phyloP scores from a whole-genome alignment of 2,888 invertebrate genomes.

The Marronus borbonicus region DNA sequence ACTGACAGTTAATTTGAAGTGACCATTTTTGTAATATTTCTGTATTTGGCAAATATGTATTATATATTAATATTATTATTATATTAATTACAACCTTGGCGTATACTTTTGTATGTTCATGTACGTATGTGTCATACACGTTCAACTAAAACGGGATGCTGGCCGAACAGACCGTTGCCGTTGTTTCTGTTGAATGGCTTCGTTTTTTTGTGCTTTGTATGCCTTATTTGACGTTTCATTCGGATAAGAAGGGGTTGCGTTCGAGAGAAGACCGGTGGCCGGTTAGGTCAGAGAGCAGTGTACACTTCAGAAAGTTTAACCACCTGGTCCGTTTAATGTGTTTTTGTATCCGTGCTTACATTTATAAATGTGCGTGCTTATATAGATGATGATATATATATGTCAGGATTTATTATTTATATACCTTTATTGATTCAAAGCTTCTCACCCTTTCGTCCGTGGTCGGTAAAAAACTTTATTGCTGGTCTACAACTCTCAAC shows the following conservation, averaged over 20 bases:
- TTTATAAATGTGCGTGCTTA: conserved; percentile 14
- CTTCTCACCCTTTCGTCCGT: neutral
- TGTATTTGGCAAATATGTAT: too few relatives aligned
- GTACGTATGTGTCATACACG: conserved; percentile 2
- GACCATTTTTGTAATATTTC: too few relatives aligned
- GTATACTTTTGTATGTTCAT: conserved; percentile 16
- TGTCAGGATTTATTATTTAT: conserved; percentile 43
- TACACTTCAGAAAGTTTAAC: conserved; percentile 50
- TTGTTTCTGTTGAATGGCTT: conserved; percentile 48
- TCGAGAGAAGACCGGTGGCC: conserved; percentile 58
- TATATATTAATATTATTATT: too few relatives aligned
- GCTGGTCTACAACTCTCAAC: neutral
- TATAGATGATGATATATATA: conserved; percentile 27
- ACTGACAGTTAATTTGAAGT: too few relatives aligned
- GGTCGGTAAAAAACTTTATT: conserved; percentile 9
- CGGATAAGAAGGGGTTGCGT: conserved; percentile 53
- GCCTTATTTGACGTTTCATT: conserved; percentile 50
- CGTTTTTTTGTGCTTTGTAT: conserved; percentile 47
- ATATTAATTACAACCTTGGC: neutral
- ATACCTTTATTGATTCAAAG: conserved; percentile 42
- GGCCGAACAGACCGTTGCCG: conserved; percentile 43
- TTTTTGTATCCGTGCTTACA: conserved; percentile 31
- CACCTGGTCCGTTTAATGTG: conserved; percentile 46
- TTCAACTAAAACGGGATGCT: conserved; percentile 45
- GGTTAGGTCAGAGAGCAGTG: conserved; percentile 58